These are phyloP conservation scores for Taxidea taxus DNA, from an alignment of 2,113 vertebrate genomes.

Conservation along the genomic window DNA sequence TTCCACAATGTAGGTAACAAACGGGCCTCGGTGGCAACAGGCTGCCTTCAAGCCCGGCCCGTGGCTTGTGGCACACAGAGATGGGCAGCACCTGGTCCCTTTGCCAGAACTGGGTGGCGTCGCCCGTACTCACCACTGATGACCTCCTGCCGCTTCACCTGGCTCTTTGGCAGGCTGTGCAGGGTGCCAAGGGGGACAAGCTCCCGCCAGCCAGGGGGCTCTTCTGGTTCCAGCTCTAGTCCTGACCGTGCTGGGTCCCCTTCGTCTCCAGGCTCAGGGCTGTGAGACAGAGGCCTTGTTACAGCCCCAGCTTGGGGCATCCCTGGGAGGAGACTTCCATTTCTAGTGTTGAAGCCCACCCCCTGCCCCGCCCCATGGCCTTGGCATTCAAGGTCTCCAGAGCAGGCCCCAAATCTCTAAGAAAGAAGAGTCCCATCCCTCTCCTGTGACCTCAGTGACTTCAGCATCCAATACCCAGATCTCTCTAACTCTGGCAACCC, in stretches of 20 bases:
- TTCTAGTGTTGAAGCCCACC: not conserved
- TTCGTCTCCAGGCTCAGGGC: slow-evolving; percentile 79
- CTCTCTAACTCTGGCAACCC: not conserved
- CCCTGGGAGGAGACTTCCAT: not conserved
- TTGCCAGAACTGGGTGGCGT: no score
- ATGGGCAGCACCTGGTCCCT: not conserved
- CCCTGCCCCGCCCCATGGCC: not conserved
- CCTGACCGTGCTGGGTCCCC: slow-evolving; percentile 86
- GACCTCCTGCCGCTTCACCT: slow-evolving; percentile 93
- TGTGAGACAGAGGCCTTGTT: slow-evolving; percentile 62
- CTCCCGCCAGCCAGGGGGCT: slow-evolving; percentile 89
- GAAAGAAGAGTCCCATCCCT: not conserved
- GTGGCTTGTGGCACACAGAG: not conserved
- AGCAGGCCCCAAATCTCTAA: not conserved
- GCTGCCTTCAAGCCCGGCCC: fast-evolving
- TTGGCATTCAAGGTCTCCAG: not conserved
- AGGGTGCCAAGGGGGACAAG: slow-evolving; percentile 82
- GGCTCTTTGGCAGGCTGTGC: slow-evolving; percentile 87
- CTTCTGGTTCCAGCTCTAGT: slow-evolving; percentile 88
- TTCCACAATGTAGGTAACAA: fast-evolving
- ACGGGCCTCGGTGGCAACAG: fast-evolving
- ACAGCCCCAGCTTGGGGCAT: not conserved
- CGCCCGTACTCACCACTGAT: slow-evolving; percentile 85
- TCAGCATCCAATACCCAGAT: not conserved
- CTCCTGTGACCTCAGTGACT: not conserved